Conservation (phyloP, 1,140 invertebrate species). For the Holcopasites calliopsidis region DNA sequence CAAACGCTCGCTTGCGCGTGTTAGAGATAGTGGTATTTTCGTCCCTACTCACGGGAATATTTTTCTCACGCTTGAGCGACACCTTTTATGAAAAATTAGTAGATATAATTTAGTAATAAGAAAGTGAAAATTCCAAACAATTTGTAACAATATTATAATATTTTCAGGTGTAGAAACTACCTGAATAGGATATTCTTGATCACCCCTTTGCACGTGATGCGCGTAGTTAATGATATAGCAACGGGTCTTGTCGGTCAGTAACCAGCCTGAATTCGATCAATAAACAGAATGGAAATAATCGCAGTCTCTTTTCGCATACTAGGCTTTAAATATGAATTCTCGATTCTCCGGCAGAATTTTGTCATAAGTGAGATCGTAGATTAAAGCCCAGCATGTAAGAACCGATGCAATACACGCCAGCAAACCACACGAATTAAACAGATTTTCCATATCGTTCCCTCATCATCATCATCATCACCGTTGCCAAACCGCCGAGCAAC, state of each 20-base stretch:
- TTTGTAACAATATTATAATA: background rate
- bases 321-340: no score
- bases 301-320: background rate
- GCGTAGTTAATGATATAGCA: conserved; percentile 28
- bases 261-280: conserved; percentile 19
- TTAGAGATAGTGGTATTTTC: background rate
- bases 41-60: background rate
- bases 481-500: background rate
- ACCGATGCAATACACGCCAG: background rate
- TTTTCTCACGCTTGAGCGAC: no score
- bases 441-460: conserved; percentile 21
- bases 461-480: background rate
- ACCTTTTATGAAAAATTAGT: background rate
- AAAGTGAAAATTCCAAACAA: background rate
- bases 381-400: background rate
- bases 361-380: no score
- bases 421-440: background rate
- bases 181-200: no score
- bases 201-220: background rate
- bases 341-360: no score
- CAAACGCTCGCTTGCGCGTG: background rate
- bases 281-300: conserved; percentile 7
- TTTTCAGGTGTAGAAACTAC: background rate
- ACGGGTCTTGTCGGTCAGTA: conserved; percentile 19
- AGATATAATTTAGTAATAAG: no score